These are phyloP conservation scores for Leptothorax acervorum DNA, from an alignment of 2,888 invertebrate species.

Conservation along the genomic window DNA sequence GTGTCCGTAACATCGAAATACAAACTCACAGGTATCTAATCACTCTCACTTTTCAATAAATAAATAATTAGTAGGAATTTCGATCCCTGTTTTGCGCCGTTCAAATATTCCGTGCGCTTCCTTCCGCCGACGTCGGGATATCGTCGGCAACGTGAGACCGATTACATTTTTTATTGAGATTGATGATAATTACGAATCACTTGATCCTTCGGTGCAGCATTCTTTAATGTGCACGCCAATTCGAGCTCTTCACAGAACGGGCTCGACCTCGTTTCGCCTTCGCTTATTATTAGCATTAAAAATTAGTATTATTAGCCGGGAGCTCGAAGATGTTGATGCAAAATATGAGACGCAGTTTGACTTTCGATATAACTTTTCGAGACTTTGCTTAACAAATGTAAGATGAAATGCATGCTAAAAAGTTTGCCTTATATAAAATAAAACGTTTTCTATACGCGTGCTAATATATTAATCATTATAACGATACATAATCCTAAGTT, in stretches of 20 bases:
- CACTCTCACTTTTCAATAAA: neutral
- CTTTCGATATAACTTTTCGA: neutral
- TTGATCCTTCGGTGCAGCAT: conserved; percentile 66
- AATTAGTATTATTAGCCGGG: conserved; percentile 15
- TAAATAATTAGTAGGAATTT: neutral
- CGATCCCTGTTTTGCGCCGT: neutral
- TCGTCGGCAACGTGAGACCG: conserved; percentile 58
- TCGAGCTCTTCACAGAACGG: conserved; percentile 65
- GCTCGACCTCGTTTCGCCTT: conserved; percentile 69
- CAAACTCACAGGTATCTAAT: neutral
- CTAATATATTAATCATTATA: neutral
- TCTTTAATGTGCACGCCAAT: conserved; percentile 65
- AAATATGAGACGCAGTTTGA: conserved; percentile 1
- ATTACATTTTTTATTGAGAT: conserved; percentile 70
- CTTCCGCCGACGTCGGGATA: neutral
- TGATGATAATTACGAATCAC: conserved; percentile 73
- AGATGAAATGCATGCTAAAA: neutral
- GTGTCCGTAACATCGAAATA: neutral
- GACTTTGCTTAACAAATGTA: neutral
- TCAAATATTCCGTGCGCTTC: conserved; percentile 20
- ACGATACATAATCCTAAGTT: neutral
- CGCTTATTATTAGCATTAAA: conserved; percentile 46
- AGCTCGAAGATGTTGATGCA: conserved; percentile 9
- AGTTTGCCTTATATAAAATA: neutral
- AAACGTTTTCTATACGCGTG: neutral